Base-by-base conservation (phyloP, 1,140 invertebrate species). In the Tyrophagus putrescentiae region DNA sequence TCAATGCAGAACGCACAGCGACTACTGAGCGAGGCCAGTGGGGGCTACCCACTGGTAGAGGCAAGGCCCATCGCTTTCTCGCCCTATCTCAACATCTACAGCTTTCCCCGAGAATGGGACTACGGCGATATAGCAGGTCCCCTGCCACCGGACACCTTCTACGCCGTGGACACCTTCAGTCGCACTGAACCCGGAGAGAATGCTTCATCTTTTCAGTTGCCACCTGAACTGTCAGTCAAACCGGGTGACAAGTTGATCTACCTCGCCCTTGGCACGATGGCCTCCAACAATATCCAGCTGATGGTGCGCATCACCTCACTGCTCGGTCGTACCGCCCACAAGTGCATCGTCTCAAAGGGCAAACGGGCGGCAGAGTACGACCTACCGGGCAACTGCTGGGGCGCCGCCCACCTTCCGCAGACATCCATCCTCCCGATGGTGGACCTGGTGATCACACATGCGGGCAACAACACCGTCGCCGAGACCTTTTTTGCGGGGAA, bases 401-500 rank as follows among this genome's bases (percentile, higher is more conserved):
- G 62, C 29, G 62, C 39, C 34, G 6, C 4, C 18, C 32, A 29
- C 31, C 31, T 63, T 16, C 36, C 36, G 18, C 62, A 62, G 54
- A 0, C 33, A 1, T 21, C n/a, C 18, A 31, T 62, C 16, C 28
- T 62, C 11, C 61, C 60, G 2, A 52, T 25, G 11, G 61, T 63
- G 27, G 61, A 64, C 59, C 34, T 69, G 6, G 68, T 70, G 42
- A 64, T 70, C n/a, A 67, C 67, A 28, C 70, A 71, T 42, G 69
- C 68, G 39, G 70, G 70, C 6, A 60, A 60, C 25, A 60, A 60
- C 33, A 63, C 60, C 9, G 16, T 62, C 28, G 45, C 58, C 32
- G 62, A 63, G 41, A 28, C 32, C 33, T 13, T 63, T 6, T 39
- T 34, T 18, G 28, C 28, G 13, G 62, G 62, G 27, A 31, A 32